Conservation (phyloP, 2,113 vertebrate genomes). For the Suncus etruscus region DNA sequence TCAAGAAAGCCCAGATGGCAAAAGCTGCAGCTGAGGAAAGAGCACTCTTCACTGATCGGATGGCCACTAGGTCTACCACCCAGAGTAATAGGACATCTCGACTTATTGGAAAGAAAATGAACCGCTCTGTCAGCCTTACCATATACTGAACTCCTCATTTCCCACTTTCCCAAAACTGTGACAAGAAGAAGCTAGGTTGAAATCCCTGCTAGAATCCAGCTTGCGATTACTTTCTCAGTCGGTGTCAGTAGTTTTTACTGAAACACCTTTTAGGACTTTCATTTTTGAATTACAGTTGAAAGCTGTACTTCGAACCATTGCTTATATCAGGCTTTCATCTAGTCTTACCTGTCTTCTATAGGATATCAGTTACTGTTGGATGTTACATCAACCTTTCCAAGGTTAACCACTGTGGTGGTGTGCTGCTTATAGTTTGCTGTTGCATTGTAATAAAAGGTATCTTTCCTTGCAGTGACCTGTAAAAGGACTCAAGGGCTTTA, state of each 20-base stretch:
- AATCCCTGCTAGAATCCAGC: constrained; percentile 78
- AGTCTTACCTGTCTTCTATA: constrained; percentile 69
- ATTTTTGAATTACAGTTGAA: constrained; percentile 77
- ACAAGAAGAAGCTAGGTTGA: constrained; percentile 76
- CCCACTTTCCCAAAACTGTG: constrained; percentile 71
- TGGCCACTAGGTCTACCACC: constrained; percentile 94
- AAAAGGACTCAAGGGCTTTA: constrained; percentile 79
- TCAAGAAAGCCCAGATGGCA: constrained; percentile 98
- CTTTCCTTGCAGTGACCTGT: constrained; percentile 77
- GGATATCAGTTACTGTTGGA: constrained; percentile 84
- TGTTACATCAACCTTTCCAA: constrained; percentile 81
- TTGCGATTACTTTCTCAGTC: constrained; percentile 77
- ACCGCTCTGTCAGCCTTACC: constrained; percentile 96
- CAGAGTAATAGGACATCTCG: constrained; percentile 92
- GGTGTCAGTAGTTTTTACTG: constrained; percentile 80
- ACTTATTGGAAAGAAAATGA: constrained; percentile 98
- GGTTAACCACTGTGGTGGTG: constrained; percentile 89
- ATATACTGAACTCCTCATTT: constrained; percentile 91
- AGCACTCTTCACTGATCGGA: constrained; percentile 93
- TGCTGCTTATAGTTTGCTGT: constrained; percentile 86
- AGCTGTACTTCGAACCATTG: constrained; percentile 79
- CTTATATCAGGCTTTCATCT: constrained; percentile 74
- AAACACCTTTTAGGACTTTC: constrained; percentile 80
- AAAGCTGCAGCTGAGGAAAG: constrained; percentile 96
- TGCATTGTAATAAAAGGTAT: constrained; percentile 80